These are phyloP conservation scores for Rhopalosiphum nymphaeae DNA, from an alignment of 2,888 invertebrate genomes.

Conservation along the genomic window DNA sequence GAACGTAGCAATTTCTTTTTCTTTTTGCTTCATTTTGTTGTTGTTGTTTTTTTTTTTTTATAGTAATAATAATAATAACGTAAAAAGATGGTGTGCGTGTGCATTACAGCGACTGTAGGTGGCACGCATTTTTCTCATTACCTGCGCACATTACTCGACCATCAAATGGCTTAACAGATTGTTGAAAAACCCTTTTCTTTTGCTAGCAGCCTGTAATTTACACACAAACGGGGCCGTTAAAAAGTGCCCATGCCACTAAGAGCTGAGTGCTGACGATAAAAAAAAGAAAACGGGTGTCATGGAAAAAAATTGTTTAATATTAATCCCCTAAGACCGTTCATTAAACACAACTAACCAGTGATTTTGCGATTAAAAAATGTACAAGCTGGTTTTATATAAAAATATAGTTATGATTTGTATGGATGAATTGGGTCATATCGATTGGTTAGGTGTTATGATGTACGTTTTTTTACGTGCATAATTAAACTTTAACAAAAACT, in stretches of 20 bases:
- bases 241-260: slow-evolving; percentile 50
- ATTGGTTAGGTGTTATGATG: background rate
- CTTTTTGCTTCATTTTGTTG: background rate
- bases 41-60: background rate
- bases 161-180: slow-evolving; percentile 62
- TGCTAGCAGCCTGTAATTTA: slow-evolving; percentile 57
- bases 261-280: slow-evolving; percentile 50
- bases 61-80: slow-evolving; percentile 31
- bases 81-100: slow-evolving; percentile 62
- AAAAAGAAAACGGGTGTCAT: slow-evolving; percentile 41
- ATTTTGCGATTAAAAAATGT: slow-evolving; percentile 35
- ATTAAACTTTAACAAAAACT: background rate
- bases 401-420: background rate
- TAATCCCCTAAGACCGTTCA: slow-evolving; percentile 34
- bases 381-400: background rate
- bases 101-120: slow-evolving; percentile 27
- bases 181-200: slow-evolving; percentile 56
- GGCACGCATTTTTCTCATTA: slow-evolving; percentile 65
- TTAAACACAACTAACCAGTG: slow-evolving; percentile 42
- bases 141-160: slow-evolving; percentile 50
- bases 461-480: background rate
- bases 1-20: slow-evolving; percentile 34
- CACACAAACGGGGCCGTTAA: slow-evolving; percentile 60
- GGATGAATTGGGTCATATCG: background rate
- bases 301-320: slow-evolving; percentile 55